A percentile compares a stretch with the other conserved stretches of the same genome.
These are phyloP conservation scores for Haemorhous mexicanus DNA, from an alignment of 2,113 vertebrate genomes.

Conservation along the genomic window DNA sequence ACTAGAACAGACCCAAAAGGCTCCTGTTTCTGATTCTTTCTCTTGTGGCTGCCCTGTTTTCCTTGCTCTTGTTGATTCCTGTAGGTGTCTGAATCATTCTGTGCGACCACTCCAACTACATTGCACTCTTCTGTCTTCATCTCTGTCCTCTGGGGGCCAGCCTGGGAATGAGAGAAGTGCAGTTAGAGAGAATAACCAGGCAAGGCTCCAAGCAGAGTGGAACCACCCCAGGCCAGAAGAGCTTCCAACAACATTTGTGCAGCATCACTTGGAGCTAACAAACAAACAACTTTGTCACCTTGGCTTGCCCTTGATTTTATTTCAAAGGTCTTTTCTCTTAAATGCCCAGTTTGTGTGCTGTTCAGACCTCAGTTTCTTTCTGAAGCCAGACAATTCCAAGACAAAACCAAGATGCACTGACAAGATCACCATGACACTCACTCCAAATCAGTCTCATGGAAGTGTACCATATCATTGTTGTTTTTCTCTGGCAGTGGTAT, in stretches of 20 bases:
- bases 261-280: background rate
- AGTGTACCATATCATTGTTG: background rate
- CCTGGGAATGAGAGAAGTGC: background rate
- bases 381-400: background rate
- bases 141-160: background rate
- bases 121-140: accelerated
- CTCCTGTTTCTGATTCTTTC: background rate
- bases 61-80: background rate
- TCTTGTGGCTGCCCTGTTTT: background rate
- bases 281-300: background rate
- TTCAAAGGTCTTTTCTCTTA: background rate
- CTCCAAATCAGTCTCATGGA: background rate
- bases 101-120: background rate
- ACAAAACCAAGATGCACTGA: background rate
- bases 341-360: background rate
- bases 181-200: background rate
- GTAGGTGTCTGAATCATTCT: background rate
- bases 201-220: background rate
- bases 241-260: background rate
- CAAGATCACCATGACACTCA: background rate
- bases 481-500: background rate
- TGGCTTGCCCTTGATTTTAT: background rate
- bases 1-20: background rate
- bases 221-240: background rate
- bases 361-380: background rate